Evolutionary conservation across 2,797 vertebrate genomes (phyloP).

Genomic region (Sciurus carolinensis): DNA sequence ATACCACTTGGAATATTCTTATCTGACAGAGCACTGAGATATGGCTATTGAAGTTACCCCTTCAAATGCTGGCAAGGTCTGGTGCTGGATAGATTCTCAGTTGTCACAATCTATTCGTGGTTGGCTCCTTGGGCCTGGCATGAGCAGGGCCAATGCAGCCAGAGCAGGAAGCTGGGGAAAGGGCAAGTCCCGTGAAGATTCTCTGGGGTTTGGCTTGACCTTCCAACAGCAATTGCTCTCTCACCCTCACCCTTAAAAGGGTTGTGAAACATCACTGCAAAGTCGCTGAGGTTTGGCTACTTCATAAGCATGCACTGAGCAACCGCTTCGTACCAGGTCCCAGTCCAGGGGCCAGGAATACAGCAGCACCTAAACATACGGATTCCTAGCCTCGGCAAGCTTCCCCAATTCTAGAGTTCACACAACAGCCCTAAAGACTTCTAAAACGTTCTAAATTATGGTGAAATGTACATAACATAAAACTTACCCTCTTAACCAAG

Average conservation of each 20-base stretch:
- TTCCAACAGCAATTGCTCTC: background rate
- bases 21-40: background rate
- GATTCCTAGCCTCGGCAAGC: background rate
- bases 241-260: background rate
- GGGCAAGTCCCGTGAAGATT: background rate
- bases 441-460: background rate
- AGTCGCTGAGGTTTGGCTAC: background rate
- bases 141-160: background rate
- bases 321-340: background rate
- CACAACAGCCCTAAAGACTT: background rate
- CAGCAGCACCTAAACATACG: background rate
- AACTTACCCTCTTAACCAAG: background rate
- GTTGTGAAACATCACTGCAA: background rate
- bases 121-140: background rate
- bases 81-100: background rate
- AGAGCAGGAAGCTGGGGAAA: background rate
- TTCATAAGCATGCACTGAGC: background rate
- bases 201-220: background rate
- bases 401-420: background rate
- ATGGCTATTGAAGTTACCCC: background rate
- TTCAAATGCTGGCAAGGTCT: background rate
- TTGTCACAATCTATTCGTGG: background rate
- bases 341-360: too few species aligned
- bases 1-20: background rate
- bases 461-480: background rate